These are phyloP conservation scores for Tipula confusa DNA, from an alignment of 2,888 invertebrate species.

Conservation along the genomic window DNA sequence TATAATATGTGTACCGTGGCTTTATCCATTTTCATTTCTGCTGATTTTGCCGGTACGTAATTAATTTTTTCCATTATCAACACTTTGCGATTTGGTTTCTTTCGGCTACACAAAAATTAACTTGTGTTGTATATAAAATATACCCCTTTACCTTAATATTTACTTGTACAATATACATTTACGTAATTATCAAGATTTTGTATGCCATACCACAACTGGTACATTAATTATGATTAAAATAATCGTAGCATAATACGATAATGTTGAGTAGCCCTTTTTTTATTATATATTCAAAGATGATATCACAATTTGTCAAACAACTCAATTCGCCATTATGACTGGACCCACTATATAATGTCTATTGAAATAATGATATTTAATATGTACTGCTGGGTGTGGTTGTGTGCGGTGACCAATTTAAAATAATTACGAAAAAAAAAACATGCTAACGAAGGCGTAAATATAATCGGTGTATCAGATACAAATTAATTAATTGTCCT, in stretches of 20 bases:
- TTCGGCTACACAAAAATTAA: neutral
- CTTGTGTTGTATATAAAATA: neutral
- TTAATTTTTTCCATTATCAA: constrained; percentile 20
- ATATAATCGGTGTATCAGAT: neutral
- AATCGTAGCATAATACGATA: neutral
- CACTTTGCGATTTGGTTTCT: neutral
- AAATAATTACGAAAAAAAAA: neutral
- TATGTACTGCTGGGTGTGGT: neutral
- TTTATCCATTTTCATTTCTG: neutral
- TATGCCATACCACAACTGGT: neutral
- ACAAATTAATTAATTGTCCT: neutral
- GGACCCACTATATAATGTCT: neutral
- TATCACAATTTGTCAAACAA: neutral
- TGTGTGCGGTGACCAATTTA: neutral
- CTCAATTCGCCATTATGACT: neutral
- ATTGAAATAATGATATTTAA: neutral
- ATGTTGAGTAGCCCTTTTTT: neutral
- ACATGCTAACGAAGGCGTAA: neutral
- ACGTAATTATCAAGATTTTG: neutral
- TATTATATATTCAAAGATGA: neutral
- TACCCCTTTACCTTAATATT: neutral
- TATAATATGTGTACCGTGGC: neutral
- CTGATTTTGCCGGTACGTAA: neutral
- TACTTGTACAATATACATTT: neutral
- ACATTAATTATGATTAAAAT: neutral